A percentile compares a stretch with the other conserved stretches of the same genome.
phyloP scores from a whole-genome alignment of 2,113 vertebrate genomes.

The Leptocoma aspasia region DNA sequence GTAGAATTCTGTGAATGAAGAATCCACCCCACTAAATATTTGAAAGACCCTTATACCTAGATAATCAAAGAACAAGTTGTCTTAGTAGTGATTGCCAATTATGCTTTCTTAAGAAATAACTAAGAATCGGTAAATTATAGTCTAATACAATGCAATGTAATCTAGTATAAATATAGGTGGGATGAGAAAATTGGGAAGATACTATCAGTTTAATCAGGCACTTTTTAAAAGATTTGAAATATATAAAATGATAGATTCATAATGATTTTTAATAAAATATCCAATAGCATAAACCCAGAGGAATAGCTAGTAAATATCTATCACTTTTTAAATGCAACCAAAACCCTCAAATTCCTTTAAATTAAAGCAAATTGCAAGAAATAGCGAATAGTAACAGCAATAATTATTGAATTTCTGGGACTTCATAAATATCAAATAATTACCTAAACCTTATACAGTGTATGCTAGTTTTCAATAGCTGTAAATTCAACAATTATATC shows the following conservation, averaged over 20 bases:
- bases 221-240: rapidly evolving
- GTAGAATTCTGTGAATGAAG: background rate
- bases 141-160: background rate
- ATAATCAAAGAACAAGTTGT: background rate
- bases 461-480: background rate
- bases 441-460: background rate
- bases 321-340: background rate
- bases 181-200: background rate
- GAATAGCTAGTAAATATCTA: background rate
- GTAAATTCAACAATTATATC: background rate
- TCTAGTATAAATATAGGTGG: background rate
- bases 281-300: background rate
- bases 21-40: background rate
- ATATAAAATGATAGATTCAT: background rate
- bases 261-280: background rate
- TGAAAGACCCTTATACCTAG: background rate
- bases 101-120: background rate
- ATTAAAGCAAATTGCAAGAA: background rate
- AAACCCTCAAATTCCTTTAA: background rate
- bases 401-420: background rate
- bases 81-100: background rate
- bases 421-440: background rate
- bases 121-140: background rate
- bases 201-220: background rate
- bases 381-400: background rate